Evolutionary conservation across 2,888 invertebrate species (phyloP).

Genomic region (Cenopis cana): DNA sequence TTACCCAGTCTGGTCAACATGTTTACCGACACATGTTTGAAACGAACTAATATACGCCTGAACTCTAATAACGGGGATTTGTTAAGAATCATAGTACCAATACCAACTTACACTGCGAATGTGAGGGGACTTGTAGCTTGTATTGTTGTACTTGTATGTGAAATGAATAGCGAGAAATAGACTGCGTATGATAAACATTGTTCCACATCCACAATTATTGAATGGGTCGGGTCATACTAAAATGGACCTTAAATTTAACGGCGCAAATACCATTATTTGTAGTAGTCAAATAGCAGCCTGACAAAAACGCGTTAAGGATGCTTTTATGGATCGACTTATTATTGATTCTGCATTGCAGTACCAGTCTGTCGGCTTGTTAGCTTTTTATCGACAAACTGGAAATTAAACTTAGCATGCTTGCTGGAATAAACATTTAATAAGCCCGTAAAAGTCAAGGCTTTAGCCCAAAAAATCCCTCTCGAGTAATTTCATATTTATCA

Average conservation of each 20-base stretch:
- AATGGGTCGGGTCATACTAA: too few species aligned
- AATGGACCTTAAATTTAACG: neutral
- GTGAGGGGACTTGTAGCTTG: too few species aligned
- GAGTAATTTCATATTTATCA: too few species aligned
- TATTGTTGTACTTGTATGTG: too few species aligned
- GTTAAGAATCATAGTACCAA: neutral
- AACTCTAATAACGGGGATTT: neutral
- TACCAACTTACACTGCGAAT: neutral
- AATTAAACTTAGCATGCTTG: neutral
- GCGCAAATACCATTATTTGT: neutral
- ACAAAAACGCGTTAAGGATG: neutral
- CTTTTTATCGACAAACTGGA: constrained; percentile 1
- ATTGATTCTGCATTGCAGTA: neutral
- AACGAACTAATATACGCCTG: neutral
- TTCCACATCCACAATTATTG: neutral
- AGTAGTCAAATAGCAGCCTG: neutral
- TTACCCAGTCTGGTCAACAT: too few species aligned
- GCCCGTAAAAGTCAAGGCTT: too few species aligned
- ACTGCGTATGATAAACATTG: neutral
- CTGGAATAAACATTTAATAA: too few species aligned
- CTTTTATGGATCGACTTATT: neutral
- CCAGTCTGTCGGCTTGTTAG: neutral
- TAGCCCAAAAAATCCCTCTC: too few species aligned
- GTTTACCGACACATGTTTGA: neutral
- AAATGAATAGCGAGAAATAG: neutral